These are phyloP conservation scores for Stercorarius parasiticus DNA, from an alignment of 2,113 vertebrate species.

Conservation along the genomic window DNA sequence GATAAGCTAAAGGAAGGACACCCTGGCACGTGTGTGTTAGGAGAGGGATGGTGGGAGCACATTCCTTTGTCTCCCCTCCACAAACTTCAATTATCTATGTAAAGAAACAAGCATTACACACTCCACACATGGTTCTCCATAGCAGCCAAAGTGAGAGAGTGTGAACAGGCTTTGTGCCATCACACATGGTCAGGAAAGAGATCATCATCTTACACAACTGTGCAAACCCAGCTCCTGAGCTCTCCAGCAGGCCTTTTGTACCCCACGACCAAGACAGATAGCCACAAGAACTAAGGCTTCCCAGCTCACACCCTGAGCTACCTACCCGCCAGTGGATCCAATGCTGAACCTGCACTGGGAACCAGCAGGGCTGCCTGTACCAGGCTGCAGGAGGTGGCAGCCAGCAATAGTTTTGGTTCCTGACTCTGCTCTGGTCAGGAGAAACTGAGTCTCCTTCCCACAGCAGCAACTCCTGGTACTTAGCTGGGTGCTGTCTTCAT, in stretches of 20 bases:
- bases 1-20: background rate
- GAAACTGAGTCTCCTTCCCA: background rate
- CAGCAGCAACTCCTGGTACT: background rate
- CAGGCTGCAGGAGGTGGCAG: background rate
- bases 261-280: rapidly evolving
- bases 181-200: rapidly evolving
- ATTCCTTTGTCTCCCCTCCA: background rate
- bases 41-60: background rate
- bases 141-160: background rate
- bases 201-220: background rate
- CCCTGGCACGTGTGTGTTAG: background rate
- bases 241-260: background rate
- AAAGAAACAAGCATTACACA: background rate
- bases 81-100: background rate
- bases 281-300: background rate
- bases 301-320: background rate
- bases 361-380: background rate
- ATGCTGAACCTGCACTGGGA: background rate
- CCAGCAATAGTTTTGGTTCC: rapidly evolving
- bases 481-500: background rate
- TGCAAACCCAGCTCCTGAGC: background rate
- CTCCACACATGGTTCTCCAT: rapidly evolving
- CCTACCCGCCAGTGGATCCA: background rate
- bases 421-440: background rate
- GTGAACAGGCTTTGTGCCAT: background rate